Conservation (phyloP, 1,140 invertebrate species). For the honey bee (Apis mellifera) region Amel_HAv3.1 CM009932.2:6914501-6915000, state of each 20-base stretch:
- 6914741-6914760: constrained; percentile 87
- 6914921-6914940: neutral
- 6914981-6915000: constrained; percentile 27
- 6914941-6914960: neutral
- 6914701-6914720: neutral
- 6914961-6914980: neutral
- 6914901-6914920: constrained; percentile 86
- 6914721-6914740: constrained; percentile 82
- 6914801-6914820: constrained; percentile 89
- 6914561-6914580: constrained; percentile 86
- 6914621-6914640: constrained; percentile 82
- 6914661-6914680: neutral
- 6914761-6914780: constrained; percentile 78
- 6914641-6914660: neutral
- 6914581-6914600: constrained; percentile 91
- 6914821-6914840: constrained; percentile 85
- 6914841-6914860: constrained; percentile 90
- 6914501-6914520: constrained; percentile 85
- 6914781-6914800: constrained; percentile 78
- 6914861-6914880: constrained; percentile 91
- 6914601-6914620: constrained; percentile 89
- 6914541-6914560: constrained; percentile 89
- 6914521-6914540: constrained; percentile 89
- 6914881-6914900: constrained; percentile 93
- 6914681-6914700: neutral